Evolutionary conservation across 1,140 invertebrate genomes (phyloP), one percentile per base, ranked within the genome.

Genomic region (Orius laevigatus): DNA sequence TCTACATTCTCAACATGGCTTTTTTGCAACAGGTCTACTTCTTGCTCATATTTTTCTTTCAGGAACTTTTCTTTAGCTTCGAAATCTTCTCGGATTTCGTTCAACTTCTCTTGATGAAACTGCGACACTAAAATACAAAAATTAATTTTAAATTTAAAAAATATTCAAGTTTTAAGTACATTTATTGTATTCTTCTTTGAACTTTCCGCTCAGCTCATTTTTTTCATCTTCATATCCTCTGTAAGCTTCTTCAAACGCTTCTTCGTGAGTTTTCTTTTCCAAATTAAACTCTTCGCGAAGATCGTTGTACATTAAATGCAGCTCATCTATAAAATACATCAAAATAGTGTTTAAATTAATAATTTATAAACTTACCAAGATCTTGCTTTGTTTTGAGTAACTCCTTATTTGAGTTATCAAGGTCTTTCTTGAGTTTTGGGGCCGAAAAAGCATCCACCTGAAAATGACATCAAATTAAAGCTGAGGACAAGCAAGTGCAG

Each of bases 391-490:
- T 65, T 45, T 68, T 60, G 8, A 66, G 49, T 8, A 25, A 25
- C 25, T 25, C 25, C 8, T 25, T 25, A 25, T 25, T 25, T 25
- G 25, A 25, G 25, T 64, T 71, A 19, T 70, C 61, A 49, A 68
- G 64, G 55, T 75, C 66, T 51, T 65, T 62, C 60, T 69, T 73
- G 39, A 73, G 58, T 43, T 59, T 62, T 10, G 69, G 70, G 19
- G 67, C 70, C 41, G 66, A 61, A 55, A 72, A 74, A 1, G 72
- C 74, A 53, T 78, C 74, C 53, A 76, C 65, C 76, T 79, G 59
- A 45, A 65, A 20, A 61, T 41, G 55, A 57, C 46, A 50, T 6
- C 25, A 51, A 19, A 49, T 44, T 48, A 46, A 43, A 18, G 4
- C 19, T 20, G 5, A 42, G 14, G n/a, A 34, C 33, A 6, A 34